These are phyloP conservation scores for Theretra japonica DNA, from an alignment of 2,888 invertebrate genomes.

Conservation along the genomic window DNA sequence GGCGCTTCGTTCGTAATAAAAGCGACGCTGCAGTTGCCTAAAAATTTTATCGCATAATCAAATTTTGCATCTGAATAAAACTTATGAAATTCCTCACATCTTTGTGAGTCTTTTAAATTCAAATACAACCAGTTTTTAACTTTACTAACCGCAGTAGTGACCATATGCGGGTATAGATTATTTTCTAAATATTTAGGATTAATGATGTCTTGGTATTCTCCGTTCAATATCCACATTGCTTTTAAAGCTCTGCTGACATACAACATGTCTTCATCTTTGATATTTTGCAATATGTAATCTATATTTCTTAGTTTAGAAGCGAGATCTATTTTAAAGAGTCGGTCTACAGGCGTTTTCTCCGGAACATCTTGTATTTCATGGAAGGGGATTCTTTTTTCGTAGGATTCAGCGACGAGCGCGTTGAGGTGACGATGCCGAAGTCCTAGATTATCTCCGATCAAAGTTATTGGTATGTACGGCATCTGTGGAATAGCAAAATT, in stretches of 20 bases:
- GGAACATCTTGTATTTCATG: constrained; percentile 29
- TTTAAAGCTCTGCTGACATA: constrained; percentile 45
- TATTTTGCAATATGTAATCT: constrained; percentile 36
- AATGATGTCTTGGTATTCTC: constrained; percentile 37
- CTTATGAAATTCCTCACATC: constrained; percentile 61
- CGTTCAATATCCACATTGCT: constrained; percentile 42
- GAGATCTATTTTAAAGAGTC: constrained; percentile 44
- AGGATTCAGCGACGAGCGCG: constrained; percentile 35
- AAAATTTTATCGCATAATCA: constrained; percentile 56
- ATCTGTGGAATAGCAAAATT: constrained; percentile 28
- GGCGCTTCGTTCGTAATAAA: constrained; percentile 51
- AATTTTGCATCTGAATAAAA: constrained; percentile 54
- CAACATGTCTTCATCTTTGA: constrained; percentile 44
- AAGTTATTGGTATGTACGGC: constrained; percentile 33
- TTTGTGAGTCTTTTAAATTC: constrained; percentile 45
- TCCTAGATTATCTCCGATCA: constrained; percentile 43
- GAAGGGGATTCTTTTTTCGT: constrained; percentile 30
- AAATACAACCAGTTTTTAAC: constrained; percentile 42
- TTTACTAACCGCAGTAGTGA: constrained; percentile 42
- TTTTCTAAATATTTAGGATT: constrained; percentile 41
- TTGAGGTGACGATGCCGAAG: constrained; percentile 48
- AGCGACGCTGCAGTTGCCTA: constrained; percentile 53
- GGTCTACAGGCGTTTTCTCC: constrained; percentile 39
- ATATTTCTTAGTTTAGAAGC: constrained; percentile 39
- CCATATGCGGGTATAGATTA: constrained; percentile 43